phyloP scores from a whole-genome alignment of 2,797 vertebrate genomes.

The Pachyuromys duprasi region DNA sequence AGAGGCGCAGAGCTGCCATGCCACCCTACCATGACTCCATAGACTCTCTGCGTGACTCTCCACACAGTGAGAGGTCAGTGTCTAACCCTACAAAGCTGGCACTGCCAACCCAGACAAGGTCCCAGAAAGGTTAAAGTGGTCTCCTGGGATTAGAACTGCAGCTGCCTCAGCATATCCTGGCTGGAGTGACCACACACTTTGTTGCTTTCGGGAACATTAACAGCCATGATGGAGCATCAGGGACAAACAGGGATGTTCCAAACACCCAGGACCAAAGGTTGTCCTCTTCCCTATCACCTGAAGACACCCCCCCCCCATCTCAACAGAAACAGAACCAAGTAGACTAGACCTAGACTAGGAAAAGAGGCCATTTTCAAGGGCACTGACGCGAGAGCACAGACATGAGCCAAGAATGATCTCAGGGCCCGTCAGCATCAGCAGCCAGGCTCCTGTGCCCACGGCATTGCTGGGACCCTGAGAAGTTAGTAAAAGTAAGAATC shows the following conservation, averaged over 20 bases:
- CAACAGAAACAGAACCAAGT: slow-evolving; percentile 10
- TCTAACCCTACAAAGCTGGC: slow-evolving; percentile 26
- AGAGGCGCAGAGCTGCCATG: slow-evolving; percentile 89
- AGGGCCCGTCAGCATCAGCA: background rate
- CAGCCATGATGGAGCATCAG: background rate
- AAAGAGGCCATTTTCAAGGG: background rate
- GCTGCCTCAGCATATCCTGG: background rate
- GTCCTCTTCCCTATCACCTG: background rate
- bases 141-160: background rate
- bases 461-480: background rate
- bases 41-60: slow-evolving; percentile 97
- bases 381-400: background rate
- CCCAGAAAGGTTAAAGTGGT: background rate
- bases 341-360: background rate
- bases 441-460: background rate
- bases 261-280: background rate
- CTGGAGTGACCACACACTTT: background rate
- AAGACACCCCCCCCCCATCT: background rate
- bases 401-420: background rate
- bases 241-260: background rate
- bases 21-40: slow-evolving; percentile 94
- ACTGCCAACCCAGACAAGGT: slow-evolving; percentile 1
- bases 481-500: background rate
- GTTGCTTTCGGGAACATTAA: background rate
- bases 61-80: slow-evolving; percentile 97